Evolutionary conservation across 2,888 invertebrate species (phyloP).

Genomic region (Heliconius aoede): DNA sequence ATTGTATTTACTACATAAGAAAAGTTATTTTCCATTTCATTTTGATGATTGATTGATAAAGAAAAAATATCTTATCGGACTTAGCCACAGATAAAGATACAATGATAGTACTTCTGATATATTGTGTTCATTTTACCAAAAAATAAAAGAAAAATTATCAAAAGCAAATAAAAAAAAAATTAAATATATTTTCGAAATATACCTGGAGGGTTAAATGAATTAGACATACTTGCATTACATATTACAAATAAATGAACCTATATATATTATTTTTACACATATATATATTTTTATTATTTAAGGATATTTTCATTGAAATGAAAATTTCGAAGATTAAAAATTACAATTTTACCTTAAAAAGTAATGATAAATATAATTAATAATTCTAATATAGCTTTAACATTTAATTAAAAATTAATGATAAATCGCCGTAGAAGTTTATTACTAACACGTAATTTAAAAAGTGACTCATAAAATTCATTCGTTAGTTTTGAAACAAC

Average conservation of each 20-base stretch:
- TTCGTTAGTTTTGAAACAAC: neutral
- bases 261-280: too few species aligned
- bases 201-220: neutral
- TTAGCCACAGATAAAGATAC: slow-evolving; percentile 20
- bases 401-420: neutral
- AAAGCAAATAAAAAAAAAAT: neutral
- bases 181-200: neutral
- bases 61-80: slow-evolving; percentile 20
- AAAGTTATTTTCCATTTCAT: neutral
- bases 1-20: neutral
- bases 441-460: neutral
- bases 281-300: too few species aligned
- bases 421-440: neutral
- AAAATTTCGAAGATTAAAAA: neutral
- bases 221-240: neutral
- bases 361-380: neutral
- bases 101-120: slow-evolving; percentile 16
- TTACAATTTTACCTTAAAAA: neutral
- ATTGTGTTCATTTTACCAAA: neutral
- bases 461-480: slow-evolving; percentile 21
- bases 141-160: neutral
- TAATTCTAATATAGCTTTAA: neutral
- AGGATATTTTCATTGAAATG: neutral
- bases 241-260: neutral
- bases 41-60: slow-evolving; percentile 21